Conservation (phyloP, 2,888 invertebrate genomes). For the Siphlonurus alternatus region DNA sequence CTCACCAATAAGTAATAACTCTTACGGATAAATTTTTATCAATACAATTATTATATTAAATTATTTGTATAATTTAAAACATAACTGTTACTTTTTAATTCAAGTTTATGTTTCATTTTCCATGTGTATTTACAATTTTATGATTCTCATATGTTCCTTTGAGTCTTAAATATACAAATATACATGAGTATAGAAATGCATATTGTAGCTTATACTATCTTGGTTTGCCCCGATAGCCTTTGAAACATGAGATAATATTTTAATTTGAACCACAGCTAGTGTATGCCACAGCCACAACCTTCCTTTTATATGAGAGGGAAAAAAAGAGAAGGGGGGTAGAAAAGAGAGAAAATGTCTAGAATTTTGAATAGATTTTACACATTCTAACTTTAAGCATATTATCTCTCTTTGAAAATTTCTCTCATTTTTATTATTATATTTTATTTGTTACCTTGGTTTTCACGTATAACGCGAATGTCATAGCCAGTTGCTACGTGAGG, state of each 20-base stretch:
- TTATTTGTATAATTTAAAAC: no score
- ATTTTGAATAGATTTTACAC: constrained; percentile 1
- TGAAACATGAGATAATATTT: constrained; percentile 2
- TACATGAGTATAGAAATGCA: not conserved
- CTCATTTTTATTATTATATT: not conserved
- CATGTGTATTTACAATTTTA: no score
- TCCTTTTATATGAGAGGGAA: not conserved
- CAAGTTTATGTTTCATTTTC: no score
- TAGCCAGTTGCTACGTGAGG: not conserved
- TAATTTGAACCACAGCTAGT: not conserved
- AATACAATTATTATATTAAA: no score
- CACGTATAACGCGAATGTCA: not conserved
- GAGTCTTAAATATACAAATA: not conserved
- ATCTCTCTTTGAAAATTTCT: not conserved
- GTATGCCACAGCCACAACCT: not conserved
- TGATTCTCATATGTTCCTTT: no score
- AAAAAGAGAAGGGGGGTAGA: not conserved
- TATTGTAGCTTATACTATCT: not conserved
- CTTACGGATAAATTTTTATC: no score
- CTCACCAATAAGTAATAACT: no score
- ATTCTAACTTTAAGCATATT: not conserved
- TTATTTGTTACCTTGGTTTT: not conserved
- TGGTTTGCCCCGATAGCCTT: not conserved
- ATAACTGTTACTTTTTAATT: no score
- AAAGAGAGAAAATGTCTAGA: not conserved